phyloP scores from a whole-genome alignment of 2,888 invertebrate genomes.

The Cryptophagus acutangulus region DNA sequence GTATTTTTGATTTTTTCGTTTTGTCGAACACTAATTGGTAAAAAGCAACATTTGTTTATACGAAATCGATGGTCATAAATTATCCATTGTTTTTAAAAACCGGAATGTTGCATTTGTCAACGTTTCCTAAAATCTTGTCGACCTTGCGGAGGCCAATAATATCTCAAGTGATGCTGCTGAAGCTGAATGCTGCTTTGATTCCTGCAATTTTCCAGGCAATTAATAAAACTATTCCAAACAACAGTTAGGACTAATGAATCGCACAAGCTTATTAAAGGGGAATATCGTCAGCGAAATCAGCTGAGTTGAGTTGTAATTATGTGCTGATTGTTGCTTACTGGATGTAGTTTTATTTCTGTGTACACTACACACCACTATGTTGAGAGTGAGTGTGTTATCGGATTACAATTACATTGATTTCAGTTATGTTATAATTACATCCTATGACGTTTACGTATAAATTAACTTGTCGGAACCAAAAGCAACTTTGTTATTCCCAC shows the following conservation, averaged over 20 bases:
- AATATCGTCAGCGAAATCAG: neutral
- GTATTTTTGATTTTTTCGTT: too few species aligned
- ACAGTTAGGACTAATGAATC: too few species aligned
- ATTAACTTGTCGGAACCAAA: slow-evolving; percentile 9
- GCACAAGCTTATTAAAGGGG: neutral
- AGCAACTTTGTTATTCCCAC: slow-evolving; percentile 6
- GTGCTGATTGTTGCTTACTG: too few species aligned
- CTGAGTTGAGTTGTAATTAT: too few species aligned
- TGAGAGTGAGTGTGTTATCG: too few species aligned
- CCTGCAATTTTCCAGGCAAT: too few species aligned
- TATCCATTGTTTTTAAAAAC: slow-evolving; percentile 30
- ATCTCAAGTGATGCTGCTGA: slow-evolving; percentile 10
- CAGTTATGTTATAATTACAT: slow-evolving; percentile 7
- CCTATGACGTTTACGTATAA: slow-evolving; percentile 4
- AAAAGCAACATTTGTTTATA: slow-evolving; percentile 8
- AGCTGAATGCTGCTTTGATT: too few species aligned
- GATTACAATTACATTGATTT: slow-evolving; percentile 9
- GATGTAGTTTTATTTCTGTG: too few species aligned
- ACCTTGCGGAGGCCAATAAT: slow-evolving; percentile 33
- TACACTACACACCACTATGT: too few species aligned
- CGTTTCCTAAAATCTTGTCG: slow-evolving; percentile 35
- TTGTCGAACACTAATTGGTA: slow-evolving; percentile 9
- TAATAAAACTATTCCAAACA: too few species aligned
- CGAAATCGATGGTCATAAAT: slow-evolving; percentile 24
- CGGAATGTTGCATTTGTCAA: slow-evolving; percentile 32